Evolutionary conservation across 1,140 invertebrate species (phyloP).

Genomic region (Drosophila arizonae): DNA sequence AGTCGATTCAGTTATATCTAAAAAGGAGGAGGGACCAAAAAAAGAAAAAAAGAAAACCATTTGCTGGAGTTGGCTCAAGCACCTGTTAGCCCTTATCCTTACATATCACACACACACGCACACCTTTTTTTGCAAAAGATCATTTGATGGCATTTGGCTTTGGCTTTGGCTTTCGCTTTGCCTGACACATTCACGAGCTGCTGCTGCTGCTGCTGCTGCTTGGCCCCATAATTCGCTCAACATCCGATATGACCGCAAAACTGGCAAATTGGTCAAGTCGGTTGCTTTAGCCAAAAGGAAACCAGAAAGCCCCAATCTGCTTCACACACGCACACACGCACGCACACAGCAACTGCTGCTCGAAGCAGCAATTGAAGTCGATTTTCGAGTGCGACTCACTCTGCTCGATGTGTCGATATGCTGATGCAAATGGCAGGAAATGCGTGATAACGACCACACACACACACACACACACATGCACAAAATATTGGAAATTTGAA

Average conservation of each 20-base stretch:
- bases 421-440: conserved; percentile 75
- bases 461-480: conserved; percentile 15
- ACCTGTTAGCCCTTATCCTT: neutral
- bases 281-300: conserved; percentile 26
- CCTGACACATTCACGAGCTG: conserved; percentile 10
- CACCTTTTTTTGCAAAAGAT: neutral
- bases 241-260: conserved; percentile 64
- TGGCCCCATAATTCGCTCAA: conserved; percentile 57
- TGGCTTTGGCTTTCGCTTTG: neutral
- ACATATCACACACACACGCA: neutral
- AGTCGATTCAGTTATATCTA: too few species aligned
- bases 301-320: conserved; percentile 20
- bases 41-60: too few species aligned
- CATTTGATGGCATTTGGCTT: conserved; percentile 17
- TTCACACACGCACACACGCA: neutral
- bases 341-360: neutral
- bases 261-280: conserved; percentile 73
- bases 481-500: conserved; percentile 74
- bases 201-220: too few species aligned
- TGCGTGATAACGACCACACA: conserved; percentile 74
- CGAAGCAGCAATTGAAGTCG: neutral
- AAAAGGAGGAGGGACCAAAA: too few species aligned
- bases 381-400: neutral
- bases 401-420: conserved; percentile 43
- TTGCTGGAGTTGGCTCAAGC: neutral